These are phyloP conservation scores for Cephus pygmeus DNA, from an alignment of 2,888 invertebrate species.

Conservation along the genomic window DNA sequence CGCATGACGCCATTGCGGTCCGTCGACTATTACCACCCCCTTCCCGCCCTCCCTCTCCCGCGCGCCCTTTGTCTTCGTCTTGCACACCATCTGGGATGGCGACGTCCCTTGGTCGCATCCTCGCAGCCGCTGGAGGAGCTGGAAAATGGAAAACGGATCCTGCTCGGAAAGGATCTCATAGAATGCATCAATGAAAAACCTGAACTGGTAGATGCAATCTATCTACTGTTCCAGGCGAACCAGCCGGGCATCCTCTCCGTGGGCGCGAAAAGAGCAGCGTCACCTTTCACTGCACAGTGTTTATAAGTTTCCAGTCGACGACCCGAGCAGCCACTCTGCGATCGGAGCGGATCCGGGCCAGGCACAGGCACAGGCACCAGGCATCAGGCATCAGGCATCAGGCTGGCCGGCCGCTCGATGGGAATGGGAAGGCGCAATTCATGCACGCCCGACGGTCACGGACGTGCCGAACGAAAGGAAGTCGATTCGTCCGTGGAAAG, in stretches of 20 bases:
- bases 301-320: no score
- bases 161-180: no score
- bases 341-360: neutral
- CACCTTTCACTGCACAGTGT: no score
- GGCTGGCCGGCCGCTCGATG: neutral
- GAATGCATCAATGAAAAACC: no score
- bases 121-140: no score
- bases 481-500: constrained; percentile 1
- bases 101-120: no score
- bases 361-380: neutral
- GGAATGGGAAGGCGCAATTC: neutral
- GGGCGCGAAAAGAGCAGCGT: no score
- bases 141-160: no score
- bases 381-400: neutral
- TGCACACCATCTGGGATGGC: constrained; percentile 10
- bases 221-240: no score
- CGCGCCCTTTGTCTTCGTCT: constrained; percentile 5
- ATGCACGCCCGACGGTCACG: neutral
- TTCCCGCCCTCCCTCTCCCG: neutral
- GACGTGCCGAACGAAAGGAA: constrained; percentile 7
- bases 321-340: neutral
- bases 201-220: no score
- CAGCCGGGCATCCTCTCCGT: no score
- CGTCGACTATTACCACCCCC: constrained; percentile 22
- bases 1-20: constrained; percentile 21